These are phyloP conservation scores for Theonella swinhoei DNA, from an alignment of 37 sponge, comb jelly and placozoan species.

Conservation along the genomic window DNA sequence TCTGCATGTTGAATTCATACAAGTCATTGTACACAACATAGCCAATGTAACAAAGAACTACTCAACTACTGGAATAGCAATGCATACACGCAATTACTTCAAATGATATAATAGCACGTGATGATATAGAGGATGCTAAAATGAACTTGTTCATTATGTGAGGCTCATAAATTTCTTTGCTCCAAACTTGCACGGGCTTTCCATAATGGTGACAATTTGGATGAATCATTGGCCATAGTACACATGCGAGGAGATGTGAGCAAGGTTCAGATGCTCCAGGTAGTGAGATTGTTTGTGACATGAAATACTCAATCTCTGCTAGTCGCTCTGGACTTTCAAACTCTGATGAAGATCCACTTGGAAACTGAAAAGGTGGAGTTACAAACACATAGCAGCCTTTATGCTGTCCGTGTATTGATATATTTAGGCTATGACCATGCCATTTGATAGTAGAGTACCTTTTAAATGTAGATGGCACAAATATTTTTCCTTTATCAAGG, in stretches of 20 bases:
- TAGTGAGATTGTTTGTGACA: neutral
- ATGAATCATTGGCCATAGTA: constrained; percentile 2
- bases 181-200: neutral
- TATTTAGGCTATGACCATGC: neutral
- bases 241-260: neutral
- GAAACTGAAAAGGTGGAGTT: neutral
- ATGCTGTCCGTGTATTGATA: neutral
- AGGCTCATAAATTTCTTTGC: neutral
- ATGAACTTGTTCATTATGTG: neutral
- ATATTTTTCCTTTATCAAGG: neutral
- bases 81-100: neutral
- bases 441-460: constrained; percentile 4
- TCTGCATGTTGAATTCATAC: no score
- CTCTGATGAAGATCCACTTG: neutral
- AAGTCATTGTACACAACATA: neutral
- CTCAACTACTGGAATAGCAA: neutral
- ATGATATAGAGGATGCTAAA: constrained; percentile 7
- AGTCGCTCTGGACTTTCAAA: neutral
- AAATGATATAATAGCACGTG: neutral
- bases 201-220: neutral
- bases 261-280: neutral
- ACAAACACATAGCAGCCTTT: neutral
- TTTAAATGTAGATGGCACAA: constrained; percentile 1
- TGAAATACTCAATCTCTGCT: neutral
- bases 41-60: neutral